Percentiles rank a stretch among this genome's conserved stretches.
These are phyloP conservation scores for Catamblyrhynchus diadema DNA, from an alignment of 2,797 vertebrate species.

Conservation along the genomic window DNA sequence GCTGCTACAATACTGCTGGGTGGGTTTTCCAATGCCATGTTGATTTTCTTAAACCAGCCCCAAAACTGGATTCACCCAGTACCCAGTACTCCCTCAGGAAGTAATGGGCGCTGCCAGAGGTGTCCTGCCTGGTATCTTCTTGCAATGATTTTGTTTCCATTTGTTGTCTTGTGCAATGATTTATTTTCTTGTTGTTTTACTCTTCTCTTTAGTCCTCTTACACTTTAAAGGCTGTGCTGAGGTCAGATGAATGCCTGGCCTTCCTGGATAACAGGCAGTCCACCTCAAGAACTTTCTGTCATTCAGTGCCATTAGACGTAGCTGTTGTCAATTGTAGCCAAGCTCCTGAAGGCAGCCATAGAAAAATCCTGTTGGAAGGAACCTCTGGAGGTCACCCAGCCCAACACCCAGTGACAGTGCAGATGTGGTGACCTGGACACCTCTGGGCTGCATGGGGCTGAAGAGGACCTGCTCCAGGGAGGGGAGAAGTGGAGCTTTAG, in stretches of 20 bases:
- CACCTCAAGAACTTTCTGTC: background rate
- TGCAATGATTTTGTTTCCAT: background rate
- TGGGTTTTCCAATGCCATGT: rapidly evolving
- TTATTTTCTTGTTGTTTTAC: background rate
- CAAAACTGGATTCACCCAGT: background rate
- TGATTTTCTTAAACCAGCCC: background rate
- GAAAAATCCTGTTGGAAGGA: background rate
- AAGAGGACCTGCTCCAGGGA: background rate
- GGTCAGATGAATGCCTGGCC: background rate
- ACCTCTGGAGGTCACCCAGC: background rate
- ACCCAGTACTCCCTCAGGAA: background rate
- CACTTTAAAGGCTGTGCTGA: background rate
- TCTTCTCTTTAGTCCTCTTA: background rate
- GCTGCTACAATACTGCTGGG: background rate
- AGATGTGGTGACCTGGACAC: background rate
- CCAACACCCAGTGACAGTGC: background rate
- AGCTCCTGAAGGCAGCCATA: background rate
- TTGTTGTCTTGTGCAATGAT: background rate
- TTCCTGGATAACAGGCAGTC: background rate
- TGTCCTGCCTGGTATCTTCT: background rate
- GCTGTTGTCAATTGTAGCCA: background rate
- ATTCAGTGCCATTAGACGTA: background rate
- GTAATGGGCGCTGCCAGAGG: rapidly evolving
- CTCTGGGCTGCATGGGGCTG: background rate
- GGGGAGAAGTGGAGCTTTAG: background rate